Evolutionary conservation across 2,113 vertebrate species (phyloP), one percentile per base, ranked within the genome.

Genomic region (Pteruthius melanotis): DNA sequence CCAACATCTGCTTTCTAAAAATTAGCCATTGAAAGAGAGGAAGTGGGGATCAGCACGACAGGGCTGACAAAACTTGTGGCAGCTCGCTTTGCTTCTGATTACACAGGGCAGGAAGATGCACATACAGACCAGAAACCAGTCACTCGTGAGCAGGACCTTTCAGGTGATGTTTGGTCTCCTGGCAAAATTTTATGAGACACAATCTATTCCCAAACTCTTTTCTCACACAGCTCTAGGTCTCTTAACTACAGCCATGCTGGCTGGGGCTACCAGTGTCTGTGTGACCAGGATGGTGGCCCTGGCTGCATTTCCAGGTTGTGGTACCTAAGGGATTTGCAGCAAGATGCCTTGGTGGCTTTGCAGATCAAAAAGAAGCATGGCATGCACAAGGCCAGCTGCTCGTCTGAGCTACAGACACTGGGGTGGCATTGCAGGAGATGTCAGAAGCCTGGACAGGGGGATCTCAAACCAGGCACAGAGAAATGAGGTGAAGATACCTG

Each of bases 231-330:
- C 14, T 79, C 31, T 50, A 83, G 37, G 4, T 8, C 11, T 21
- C 24, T 39, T 37, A 61, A 39, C 20, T 1, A 2, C 11, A 74
- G 22, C 30, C 45, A 42, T 45, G 31, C n/a, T 4, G 1, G 21
- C 15, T 4, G 11, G 24, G 23, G 40, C 37, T 69, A 10, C 22
- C 18, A 9, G 23, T 8, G 7, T 30, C 37, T 1, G 0, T 13
- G 27, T 33, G 19, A 83, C 71, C 19, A 31, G 45, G 75, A 79
- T 2, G 2, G 18, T 33, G 42, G 23, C 39, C 44, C 33, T 3
- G 0, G 39, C 4, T 1, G 1, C 13, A 40, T 26, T 83, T 57
- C 33, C 59, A 61, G 30, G 7, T 10, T 28, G 60, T 1, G 5
- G 13, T 42, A 52, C 56, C 35, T 28, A 33, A 59, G 12, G 11